Evolutionary conservation across 2,113 vertebrate genomes (phyloP).

Genomic region (Brachypteracias leptosomus): DNA sequence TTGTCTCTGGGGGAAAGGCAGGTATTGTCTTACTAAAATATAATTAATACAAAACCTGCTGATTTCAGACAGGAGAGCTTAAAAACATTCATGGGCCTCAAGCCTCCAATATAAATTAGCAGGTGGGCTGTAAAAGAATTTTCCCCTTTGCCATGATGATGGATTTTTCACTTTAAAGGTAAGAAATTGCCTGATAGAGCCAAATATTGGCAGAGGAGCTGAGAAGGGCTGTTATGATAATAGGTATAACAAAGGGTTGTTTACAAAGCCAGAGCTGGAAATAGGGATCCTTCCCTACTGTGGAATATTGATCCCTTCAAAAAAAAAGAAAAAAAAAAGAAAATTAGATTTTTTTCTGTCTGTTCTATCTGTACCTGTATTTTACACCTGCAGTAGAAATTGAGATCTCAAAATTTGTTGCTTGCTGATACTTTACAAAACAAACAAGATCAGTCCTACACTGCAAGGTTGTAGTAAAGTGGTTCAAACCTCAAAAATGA

Average conservation of each 20-base stretch:
- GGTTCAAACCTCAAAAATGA: not conserved
- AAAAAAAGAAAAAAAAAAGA: not conserved
- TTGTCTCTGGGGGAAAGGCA: not conserved
- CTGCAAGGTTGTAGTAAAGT: rapidly evolving
- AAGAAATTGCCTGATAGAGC: conserved; percentile 30
- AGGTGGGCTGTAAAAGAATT: not conserved
- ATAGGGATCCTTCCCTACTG: not conserved
- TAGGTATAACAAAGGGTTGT: conserved; percentile 49
- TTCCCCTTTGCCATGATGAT: not conserved
- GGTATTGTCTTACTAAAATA: rapidly evolving
- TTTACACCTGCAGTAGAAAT: not conserved
- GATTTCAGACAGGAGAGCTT: not conserved
- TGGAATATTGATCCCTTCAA: conserved; percentile 9
- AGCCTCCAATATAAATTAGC: not conserved
- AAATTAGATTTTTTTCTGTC: too few species aligned
- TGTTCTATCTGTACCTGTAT: not conserved
- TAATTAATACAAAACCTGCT: not conserved
- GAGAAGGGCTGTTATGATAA: conserved; percentile 53
- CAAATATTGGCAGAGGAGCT: conserved; percentile 59
- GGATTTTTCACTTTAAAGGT: conserved; percentile 38
- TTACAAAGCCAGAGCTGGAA: conserved; percentile 19
- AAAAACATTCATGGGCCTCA: not conserved
- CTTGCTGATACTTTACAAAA: not conserved
- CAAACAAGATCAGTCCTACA: not conserved
- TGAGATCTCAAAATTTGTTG: not conserved